Percentiles rank a stretch among this genome's conserved stretches.
phyloP scores from a whole-genome alignment of 1,140 invertebrate genomes.

The Diorhabda carinulata region DNA sequence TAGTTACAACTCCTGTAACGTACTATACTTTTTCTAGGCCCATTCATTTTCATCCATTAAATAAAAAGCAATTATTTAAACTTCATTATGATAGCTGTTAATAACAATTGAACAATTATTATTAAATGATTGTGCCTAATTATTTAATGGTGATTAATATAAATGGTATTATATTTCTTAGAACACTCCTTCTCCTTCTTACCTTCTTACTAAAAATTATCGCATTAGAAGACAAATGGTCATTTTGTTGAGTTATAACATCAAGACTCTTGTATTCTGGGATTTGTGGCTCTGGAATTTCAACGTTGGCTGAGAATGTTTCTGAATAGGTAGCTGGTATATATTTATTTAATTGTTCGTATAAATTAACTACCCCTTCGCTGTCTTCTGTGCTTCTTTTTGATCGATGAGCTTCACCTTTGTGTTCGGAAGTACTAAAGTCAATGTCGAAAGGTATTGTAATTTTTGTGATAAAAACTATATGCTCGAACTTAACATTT shows the following conservation, averaged over 20 bases:
- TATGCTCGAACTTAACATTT: too few relatives aligned
- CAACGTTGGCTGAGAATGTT: background rate
- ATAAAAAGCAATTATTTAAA: too few relatives aligned
- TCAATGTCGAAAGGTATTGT: slow-evolving; percentile 15
- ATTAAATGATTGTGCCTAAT: too few relatives aligned
- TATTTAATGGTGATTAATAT: background rate
- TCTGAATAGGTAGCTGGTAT: slow-evolving; percentile 6
- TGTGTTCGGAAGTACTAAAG: slow-evolving; percentile 11
- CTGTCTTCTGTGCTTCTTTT: slow-evolving; percentile 1
- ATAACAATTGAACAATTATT: too few relatives aligned
- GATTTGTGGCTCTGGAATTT: slow-evolving; percentile 5
- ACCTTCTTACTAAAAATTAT: slow-evolving; percentile 6
- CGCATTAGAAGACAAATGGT: slow-evolving; percentile 12
- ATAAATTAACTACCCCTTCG: background rate
- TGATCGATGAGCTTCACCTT: background rate
- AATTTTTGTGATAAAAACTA: too few relatives aligned
- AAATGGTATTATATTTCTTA: slow-evolving; percentile 2
- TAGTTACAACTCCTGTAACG: too few relatives aligned
- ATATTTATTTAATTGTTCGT: slow-evolving; percentile 6
- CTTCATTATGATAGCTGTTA: too few relatives aligned
- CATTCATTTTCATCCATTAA: too few relatives aligned
- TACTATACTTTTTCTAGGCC: too few relatives aligned
- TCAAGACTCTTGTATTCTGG: slow-evolving; percentile 10
- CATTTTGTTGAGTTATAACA: slow-evolving; percentile 4
- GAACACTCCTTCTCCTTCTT: slow-evolving; percentile 4